Conservation (phyloP, 2,113 vertebrate species). For the Platichthys stellatus region DNA sequence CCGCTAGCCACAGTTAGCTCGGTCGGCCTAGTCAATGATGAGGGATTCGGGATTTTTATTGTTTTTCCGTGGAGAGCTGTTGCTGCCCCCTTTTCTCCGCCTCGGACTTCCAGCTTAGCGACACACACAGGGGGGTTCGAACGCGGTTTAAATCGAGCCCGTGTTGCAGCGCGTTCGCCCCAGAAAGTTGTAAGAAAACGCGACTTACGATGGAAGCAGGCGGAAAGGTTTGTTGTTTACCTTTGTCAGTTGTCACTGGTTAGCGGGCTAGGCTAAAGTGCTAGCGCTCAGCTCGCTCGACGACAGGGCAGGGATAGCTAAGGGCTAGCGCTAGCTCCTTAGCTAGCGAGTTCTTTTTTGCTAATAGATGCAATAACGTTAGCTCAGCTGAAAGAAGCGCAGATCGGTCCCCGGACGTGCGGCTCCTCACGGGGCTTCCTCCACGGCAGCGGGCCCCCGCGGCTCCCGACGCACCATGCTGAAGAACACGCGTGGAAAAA, state of each 20-base stretch:
- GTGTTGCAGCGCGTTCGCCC: neutral
- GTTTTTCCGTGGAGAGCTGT: constrained; percentile 68
- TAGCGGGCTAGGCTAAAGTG: constrained; percentile 71
- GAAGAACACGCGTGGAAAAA: constrained; percentile 65
- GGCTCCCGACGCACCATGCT: constrained; percentile 40
- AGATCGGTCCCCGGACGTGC: constrained; percentile 53
- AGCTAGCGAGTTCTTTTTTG: constrained; percentile 68
- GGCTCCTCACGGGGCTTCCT: constrained; percentile 46
- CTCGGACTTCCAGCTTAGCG: constrained; percentile 37
- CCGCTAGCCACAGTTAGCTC: constrained; percentile 46
- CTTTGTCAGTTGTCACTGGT: constrained; percentile 75
- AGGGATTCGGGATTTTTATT: constrained; percentile 62
- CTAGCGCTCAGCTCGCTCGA: constrained; percentile 72
- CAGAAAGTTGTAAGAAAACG: neutral
- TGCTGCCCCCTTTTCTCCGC: constrained; percentile 53
- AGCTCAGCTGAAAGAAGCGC: constrained; percentile 65
- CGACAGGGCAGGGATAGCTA: constrained; percentile 49
- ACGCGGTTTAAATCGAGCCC: neutral
- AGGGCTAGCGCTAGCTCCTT: constrained; percentile 63
- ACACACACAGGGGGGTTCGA: neutral
- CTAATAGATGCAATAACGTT: constrained; percentile 71
- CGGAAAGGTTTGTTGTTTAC: constrained; percentile 69
- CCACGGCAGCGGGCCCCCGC: constrained; percentile 25
- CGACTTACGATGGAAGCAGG: neutral
- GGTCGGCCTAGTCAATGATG: constrained; percentile 45